A percentile compares a stretch with the other conserved stretches of the same genome.
Evolutionary conservation across 2,797 vertebrate species (phyloP).

Genomic region (Oreortyx pictus): DNA sequence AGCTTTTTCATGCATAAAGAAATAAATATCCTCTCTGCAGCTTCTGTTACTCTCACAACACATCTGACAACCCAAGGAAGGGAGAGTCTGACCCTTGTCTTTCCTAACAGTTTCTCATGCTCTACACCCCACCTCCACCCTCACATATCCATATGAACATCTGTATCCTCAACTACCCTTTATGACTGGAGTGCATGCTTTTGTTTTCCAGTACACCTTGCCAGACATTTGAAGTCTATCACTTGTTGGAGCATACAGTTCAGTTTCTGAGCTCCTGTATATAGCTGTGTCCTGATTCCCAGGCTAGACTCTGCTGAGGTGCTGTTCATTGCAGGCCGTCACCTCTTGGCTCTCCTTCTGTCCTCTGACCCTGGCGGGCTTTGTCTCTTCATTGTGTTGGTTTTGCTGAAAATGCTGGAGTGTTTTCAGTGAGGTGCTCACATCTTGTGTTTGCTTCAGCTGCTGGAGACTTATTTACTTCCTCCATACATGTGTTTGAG

Average conservation of each 20-base stretch:
- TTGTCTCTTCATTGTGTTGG: background rate
- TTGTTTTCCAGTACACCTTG: background rate
- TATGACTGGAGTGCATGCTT: background rate
- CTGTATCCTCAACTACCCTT: background rate
- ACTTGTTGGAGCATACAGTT: background rate
- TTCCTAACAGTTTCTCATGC: background rate
- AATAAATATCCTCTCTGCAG: background rate
- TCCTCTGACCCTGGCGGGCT: background rate
- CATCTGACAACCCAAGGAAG: background rate
- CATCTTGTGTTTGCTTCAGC: background rate
- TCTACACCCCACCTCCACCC: background rate
- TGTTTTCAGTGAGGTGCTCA: background rate
- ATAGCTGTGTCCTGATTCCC: background rate
- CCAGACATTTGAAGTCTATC: background rate
- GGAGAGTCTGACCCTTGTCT: background rate
- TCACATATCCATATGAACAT: background rate
- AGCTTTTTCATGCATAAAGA: background rate
- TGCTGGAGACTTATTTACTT: background rate
- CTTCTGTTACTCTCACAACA: background rate
- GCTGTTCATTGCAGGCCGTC: background rate
- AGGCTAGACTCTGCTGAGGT: background rate
- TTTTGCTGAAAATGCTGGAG: background rate
- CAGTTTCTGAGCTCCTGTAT: background rate
- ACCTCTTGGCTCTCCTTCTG: background rate
- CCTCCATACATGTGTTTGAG: background rate